Evolutionary conservation across 2,113 vertebrate species (phyloP).

Genomic region (Vidua chalybeata): DNA sequence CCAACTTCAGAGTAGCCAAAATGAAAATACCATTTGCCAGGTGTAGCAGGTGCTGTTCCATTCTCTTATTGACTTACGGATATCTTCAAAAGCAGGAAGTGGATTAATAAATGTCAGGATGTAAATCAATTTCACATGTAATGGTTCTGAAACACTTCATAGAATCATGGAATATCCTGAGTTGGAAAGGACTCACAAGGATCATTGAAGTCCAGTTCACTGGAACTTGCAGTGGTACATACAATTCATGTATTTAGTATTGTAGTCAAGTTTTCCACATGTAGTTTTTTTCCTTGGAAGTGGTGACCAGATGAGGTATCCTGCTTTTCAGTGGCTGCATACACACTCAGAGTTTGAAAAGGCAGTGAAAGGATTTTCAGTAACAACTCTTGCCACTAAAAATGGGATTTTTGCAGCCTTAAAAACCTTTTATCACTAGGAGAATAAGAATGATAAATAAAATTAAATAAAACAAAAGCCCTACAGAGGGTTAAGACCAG

Average conservation of each 20-base stretch:
- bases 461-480: background rate
- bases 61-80: background rate
- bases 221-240: background rate
- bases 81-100: background rate
- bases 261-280: background rate
- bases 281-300: background rate
- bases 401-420: background rate
- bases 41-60: background rate
- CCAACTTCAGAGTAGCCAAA: background rate
- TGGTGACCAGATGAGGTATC: background rate
- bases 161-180: background rate
- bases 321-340: background rate
- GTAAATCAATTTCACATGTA: background rate
- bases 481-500: background rate
- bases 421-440: background rate
- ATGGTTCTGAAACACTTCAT: background rate
- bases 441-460: background rate
- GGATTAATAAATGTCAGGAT: background rate
- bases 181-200: background rate
- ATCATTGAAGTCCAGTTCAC: background rate
- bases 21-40: background rate
- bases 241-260: rapidly evolving
- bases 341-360: background rate
- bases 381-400: background rate
- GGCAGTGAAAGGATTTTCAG: background rate